Base-by-base conservation (phyloP, 2,888 invertebrate species). In the Crioceris asparagi region DNA sequence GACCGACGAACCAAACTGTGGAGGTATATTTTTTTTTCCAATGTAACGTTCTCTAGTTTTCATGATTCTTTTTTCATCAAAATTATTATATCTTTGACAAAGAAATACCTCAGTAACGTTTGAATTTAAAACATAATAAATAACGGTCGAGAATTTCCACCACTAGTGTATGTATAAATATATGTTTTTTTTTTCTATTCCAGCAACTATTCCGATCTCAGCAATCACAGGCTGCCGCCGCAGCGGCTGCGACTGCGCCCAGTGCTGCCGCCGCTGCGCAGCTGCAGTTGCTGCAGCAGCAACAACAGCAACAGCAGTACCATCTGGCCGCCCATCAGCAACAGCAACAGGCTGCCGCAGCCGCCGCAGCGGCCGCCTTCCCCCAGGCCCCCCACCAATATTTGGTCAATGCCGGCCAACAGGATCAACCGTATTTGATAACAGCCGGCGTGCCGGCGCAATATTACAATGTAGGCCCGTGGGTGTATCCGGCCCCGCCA, bases 141-240 rank as follows among this genome's bases (percentile, higher is more conserved):
- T n/a, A n/a, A n/a, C n/a, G n/a, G n/a, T n/a, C n/a, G n/a, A n/a
- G n/a, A n/a, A n/a, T n/a, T n/a, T n/a, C n/a, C n/a, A n/a, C n/a
- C n/a, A n/a, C n/a, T n/a, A n/a, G n/a, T n/a, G n/a, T n/a, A n/a
- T n/a, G n/a, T n/a, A n/a, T n/a, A n/a, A n/a, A n/a, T n/a, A n/a
- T n/a, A n/a, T n/a, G n/a, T n/a, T 4, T 27, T 6, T 27, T 27
- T 3, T 27, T 12, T 36, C 49, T 40, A 61, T 77, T 77, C 17
- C 72, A 88, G 88, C 86, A 87, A 81, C 68, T 90, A 56, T 87
- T 88, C 69, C 80, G 88, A 62, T 85, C 85, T 64, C 88, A 88
- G 65, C 84, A 80, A 58, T 78, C 81, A 57, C 72, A 81, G 60
- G 72, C 84, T 61, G 68, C 77, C 64, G 69, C 81, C 70, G 68